phyloP scores from a whole-genome alignment of 2,888 invertebrate genomes.

The Mactromeris polynyma region DNA sequence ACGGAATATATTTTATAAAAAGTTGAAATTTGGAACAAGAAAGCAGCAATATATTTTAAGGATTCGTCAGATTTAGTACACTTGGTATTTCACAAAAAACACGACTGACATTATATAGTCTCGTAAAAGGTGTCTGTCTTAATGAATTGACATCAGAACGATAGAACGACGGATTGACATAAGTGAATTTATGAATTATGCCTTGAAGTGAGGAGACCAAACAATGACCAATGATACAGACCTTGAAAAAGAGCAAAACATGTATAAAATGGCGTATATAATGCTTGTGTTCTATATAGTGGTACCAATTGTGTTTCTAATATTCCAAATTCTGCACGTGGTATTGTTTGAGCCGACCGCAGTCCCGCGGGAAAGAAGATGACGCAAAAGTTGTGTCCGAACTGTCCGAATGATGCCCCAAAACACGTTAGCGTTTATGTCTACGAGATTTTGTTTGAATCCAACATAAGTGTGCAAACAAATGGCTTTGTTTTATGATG shows the following conservation, averaged over 20 bases:
- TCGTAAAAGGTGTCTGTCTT: too few relatives aligned
- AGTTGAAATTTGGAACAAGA: too few relatives aligned
- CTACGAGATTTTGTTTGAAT: neutral
- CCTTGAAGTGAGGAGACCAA: neutral
- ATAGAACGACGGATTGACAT: too few relatives aligned
- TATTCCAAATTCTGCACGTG: constrained; percentile 51
- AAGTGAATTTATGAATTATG: too few relatives aligned
- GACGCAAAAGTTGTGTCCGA: neutral
- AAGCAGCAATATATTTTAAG: too few relatives aligned
- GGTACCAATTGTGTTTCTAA: constrained; percentile 41
- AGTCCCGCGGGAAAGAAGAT: neutral
- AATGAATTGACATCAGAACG: too few relatives aligned
- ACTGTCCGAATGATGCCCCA: neutral
- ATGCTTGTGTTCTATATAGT: constrained; percentile 48
- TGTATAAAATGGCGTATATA: constrained; percentile 39
- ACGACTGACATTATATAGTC: too few relatives aligned
- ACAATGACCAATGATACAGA: constrained; percentile 9
- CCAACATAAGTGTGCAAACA: too few relatives aligned
- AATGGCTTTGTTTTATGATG: too few relatives aligned
- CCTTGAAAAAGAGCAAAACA: neutral
- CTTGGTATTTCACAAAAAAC: too few relatives aligned
- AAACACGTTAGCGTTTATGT: neutral
- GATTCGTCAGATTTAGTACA: too few relatives aligned
- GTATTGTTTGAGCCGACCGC: constrained; percentile 31
- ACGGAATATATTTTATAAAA: too few relatives aligned